A percentile compares a stretch with the other conserved stretches of the same genome.
These are phyloP conservation scores for Apis laboriosa DNA, from an alignment of 1,140 invertebrate genomes.

Conservation along the genomic window DNA sequence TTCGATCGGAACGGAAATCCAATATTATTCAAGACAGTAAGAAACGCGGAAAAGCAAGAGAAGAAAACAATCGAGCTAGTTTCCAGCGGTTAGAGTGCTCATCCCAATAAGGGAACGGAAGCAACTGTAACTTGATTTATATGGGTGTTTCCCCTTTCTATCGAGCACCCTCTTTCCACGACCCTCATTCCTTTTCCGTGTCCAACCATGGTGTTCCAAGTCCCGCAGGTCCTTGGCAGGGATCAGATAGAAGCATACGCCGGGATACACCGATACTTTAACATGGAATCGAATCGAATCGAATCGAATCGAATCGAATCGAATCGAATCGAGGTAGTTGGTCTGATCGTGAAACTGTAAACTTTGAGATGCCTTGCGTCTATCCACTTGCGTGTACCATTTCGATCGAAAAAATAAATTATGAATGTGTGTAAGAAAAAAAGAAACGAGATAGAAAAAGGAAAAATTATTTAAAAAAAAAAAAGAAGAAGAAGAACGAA, in stretches of 20 bases:
- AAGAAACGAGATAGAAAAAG: neutral
- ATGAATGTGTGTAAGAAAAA: neutral
- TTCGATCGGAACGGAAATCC: slow-evolving; percentile 30
- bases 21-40: slow-evolving; percentile 39
- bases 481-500: neutral
- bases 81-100: slow-evolving; percentile 51
- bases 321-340: slow-evolving; percentile 17
- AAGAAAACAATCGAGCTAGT: slow-evolving; percentile 55
- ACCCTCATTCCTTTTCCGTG: slow-evolving; percentile 53
- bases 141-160: slow-evolving; percentile 61
- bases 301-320: slow-evolving; percentile 12
- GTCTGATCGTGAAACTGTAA: slow-evolving; percentile 29
- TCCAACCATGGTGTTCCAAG: slow-evolving; percentile 51
- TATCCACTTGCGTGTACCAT: neutral
- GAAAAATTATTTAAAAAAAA: slow-evolving; percentile 1
- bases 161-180: slow-evolving; percentile 25
- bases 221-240: slow-evolving; percentile 42
- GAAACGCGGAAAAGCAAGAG: slow-evolving; percentile 21
- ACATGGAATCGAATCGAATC: slow-evolving; percentile 7
- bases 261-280: slow-evolving; percentile 50
- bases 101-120: slow-evolving; percentile 62
- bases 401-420: neutral
- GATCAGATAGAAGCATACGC: slow-evolving; percentile 55
- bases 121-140: slow-evolving; percentile 70
- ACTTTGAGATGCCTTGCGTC: neutral